phyloP scores from a whole-genome alignment of 2,797 vertebrate genomes.

The Paguma larvata region DNA sequence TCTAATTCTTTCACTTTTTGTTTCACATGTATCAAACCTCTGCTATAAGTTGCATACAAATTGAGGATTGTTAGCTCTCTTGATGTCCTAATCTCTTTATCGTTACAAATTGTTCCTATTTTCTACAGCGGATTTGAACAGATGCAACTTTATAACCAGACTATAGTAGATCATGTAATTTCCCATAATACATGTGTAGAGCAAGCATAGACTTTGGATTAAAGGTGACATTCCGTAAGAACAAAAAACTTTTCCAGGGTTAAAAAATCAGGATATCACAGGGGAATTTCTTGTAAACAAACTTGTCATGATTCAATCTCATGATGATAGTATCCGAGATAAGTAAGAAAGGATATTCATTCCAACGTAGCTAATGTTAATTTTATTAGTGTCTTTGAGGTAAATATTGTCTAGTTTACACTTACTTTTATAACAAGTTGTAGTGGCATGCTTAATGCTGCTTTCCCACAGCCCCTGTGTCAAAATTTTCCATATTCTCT shows the following conservation, averaged over 20 bases:
- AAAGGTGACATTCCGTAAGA: neutral
- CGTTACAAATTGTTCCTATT: neutral
- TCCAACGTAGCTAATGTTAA: neutral
- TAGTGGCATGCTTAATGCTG: neutral
- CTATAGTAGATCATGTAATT: neutral
- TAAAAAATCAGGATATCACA: neutral
- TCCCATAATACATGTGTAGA: neutral
- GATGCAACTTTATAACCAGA: neutral
- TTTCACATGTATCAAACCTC: neutral
- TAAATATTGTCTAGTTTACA: neutral
- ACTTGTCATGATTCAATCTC: neutral
- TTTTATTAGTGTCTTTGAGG: neutral
- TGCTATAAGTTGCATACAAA: neutral
- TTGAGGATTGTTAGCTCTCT: neutral
- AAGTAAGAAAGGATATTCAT: neutral
- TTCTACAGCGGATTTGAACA: neutral
- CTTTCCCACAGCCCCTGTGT: neutral
- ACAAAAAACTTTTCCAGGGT: neutral
- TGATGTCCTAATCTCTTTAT: neutral
- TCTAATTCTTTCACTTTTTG: neutral
- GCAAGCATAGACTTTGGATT: neutral
- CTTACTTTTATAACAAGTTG: neutral
- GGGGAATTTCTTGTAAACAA: neutral
- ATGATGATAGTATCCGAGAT: neutral
- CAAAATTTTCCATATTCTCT: neutral